These are phyloP conservation scores for Paraescarpia echinospica DNA, from an alignment of 1,140 invertebrate species.

Conservation along the genomic window DNA sequence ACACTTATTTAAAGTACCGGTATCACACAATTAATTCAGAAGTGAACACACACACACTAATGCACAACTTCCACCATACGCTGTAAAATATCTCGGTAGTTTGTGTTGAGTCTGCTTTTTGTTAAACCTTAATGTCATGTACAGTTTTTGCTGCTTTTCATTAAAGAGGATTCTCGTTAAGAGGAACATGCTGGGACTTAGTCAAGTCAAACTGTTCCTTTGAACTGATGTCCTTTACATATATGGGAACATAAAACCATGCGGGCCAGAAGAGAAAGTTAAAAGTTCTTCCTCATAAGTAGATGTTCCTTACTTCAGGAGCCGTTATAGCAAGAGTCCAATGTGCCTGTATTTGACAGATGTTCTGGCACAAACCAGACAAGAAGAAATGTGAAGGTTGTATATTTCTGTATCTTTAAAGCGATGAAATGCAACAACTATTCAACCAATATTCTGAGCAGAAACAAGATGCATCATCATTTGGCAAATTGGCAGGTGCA, in stretches of 20 bases:
- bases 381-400: neutral
- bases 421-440: neutral
- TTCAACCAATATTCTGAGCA: neutral
- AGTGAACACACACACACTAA: neutral
- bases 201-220: too few relatives aligned
- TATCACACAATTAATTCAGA: neutral
- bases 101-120: too few relatives aligned
- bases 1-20: neutral
- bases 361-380: neutral
- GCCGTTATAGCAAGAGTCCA: too few relatives aligned
- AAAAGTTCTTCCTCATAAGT: too few relatives aligned
- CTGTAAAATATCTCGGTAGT: neutral
- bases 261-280: too few relatives aligned
- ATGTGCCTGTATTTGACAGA: neutral
- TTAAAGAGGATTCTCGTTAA: too few relatives aligned
- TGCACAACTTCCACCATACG: neutral
- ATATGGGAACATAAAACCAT: too few relatives aligned
- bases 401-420: neutral
- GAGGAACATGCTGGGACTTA: too few relatives aligned
- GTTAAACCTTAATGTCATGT: too few relatives aligned
- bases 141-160: too few relatives aligned
- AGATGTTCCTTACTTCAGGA: too few relatives aligned
- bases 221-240: too few relatives aligned
- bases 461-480: neutral
- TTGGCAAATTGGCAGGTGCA: neutral